Conservation (phyloP, 2,888 invertebrate species). For the Drosophila fungiperda region DNA sequence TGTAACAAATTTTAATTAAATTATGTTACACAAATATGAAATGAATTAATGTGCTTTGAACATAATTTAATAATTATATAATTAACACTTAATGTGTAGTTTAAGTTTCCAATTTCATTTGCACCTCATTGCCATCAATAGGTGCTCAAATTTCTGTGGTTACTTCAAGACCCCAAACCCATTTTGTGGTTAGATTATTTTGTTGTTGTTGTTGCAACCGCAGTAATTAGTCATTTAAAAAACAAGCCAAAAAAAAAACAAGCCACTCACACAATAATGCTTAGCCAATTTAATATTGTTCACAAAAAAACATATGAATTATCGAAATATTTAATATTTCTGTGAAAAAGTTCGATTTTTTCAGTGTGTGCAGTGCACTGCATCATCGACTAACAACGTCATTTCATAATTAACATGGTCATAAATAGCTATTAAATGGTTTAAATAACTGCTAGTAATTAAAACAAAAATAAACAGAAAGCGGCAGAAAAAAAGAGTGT, state of each 20-base stretch:
- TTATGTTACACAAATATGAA: not conserved
- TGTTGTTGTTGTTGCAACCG: conserved; percentile 17
- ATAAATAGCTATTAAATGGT: conserved; percentile 71
- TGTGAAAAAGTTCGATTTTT: conserved; percentile 6
- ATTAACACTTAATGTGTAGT: conserved; percentile 2
- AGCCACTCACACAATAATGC: conserved; percentile 21
- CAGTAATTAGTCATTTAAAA: conserved; percentile 36
- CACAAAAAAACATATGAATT: conserved; percentile 24
- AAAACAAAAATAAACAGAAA: conserved; percentile 41
- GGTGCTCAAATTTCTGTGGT: conserved; percentile 39
- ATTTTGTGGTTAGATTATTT: conserved; percentile 35
- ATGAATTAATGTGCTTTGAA: not conserved
- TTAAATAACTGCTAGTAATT: conserved; percentile 70
- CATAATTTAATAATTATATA: conserved; percentile 9
- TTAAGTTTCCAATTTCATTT: not conserved
- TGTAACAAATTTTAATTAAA: not conserved
- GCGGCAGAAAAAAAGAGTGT: not conserved
- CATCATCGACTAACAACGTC: conserved; percentile 20
- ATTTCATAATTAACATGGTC: conserved; percentile 65
- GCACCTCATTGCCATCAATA: not conserved
- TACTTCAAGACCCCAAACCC: conserved; percentile 27
- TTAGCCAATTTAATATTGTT: conserved; percentile 41
- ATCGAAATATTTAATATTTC: conserved; percentile 27
- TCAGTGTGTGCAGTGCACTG: conserved; percentile 45
- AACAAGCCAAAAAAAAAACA: conserved; percentile 13